Percentiles rank a stretch among this genome's conserved stretches.
Evolutionary conservation across 2,113 vertebrate genomes (phyloP).

Genomic region (Athene cunicularia): DNA sequence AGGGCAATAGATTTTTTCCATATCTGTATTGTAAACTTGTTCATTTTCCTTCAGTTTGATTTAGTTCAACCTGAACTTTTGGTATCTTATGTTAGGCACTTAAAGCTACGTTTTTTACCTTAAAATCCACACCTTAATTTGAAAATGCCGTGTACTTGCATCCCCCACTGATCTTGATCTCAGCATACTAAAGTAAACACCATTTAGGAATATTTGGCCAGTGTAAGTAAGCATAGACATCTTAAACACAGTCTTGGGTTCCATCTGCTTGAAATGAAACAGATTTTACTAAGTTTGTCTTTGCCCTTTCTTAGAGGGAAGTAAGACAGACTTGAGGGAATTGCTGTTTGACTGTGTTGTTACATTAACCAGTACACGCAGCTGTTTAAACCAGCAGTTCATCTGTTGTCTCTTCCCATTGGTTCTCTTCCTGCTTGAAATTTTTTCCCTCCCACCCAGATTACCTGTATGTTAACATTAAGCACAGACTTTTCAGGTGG

Average conservation of each 20-base stretch:
- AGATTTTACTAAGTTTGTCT: background rate
- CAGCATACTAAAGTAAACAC: background rate
- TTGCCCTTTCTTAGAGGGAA: background rate
- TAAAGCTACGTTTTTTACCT: background rate
- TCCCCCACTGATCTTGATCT: background rate
- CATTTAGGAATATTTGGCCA: background rate
- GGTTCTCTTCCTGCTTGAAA: background rate
- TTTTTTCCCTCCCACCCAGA: background rate
- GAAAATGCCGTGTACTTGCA: background rate
- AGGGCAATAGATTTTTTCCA: background rate
- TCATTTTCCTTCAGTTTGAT: background rate
- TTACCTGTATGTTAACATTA: background rate
- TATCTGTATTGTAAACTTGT: background rate
- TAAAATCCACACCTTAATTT: background rate
- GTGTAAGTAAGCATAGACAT: background rate
- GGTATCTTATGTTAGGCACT: background rate
- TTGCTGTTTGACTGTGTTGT: background rate
- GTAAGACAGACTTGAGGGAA: background rate
- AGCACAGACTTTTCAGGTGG: background rate
- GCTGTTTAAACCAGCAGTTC: background rate
- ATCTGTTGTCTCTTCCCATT: background rate
- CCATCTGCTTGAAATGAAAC: background rate
- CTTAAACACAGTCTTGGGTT: background rate
- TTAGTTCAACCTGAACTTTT: background rate
- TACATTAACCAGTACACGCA: accelerated